These are phyloP conservation scores for Cremastinae sp. DNA, from an alignment of 2,888 invertebrate genomes.

Conservation along the genomic window DNA sequence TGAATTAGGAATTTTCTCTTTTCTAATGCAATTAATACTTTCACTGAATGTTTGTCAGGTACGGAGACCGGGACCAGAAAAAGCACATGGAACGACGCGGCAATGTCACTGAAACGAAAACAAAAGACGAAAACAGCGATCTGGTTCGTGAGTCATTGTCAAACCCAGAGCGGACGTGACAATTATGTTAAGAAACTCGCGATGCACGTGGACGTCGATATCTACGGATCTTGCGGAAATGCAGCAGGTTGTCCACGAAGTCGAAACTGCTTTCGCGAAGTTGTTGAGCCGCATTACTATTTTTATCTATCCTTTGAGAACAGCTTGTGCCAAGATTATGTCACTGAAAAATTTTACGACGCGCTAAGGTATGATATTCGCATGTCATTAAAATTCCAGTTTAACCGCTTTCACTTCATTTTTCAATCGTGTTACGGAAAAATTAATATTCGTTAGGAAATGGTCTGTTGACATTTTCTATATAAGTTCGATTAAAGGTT, in stretches of 20 bases:
- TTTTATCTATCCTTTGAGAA: constrained; percentile 89
- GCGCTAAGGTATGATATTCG: constrained; percentile 82
- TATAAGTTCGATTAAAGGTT: too few species aligned
- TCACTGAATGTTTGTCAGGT: constrained; percentile 15
- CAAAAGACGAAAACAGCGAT: constrained; percentile 81
- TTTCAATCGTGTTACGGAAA: too few species aligned
- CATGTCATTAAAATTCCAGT: constrained; percentile 13
- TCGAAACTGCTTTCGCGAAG: constrained; percentile 74
- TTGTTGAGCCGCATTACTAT: constrained; percentile 83
- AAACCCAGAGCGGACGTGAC: constrained; percentile 80
- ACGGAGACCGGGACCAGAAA: background rate
- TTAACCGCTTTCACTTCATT: too few species aligned
- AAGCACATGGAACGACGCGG: background rate
- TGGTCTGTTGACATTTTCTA: too few species aligned
- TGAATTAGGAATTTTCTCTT: too few species aligned
- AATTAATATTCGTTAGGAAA: too few species aligned
- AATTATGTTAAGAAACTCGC: constrained; percentile 80
- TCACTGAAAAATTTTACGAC: constrained; percentile 85
- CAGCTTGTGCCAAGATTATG: constrained; percentile 86
- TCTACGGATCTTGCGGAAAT: constrained; percentile 84
- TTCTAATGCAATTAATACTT: background rate
- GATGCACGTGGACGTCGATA: constrained; percentile 83
- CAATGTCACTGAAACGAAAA: background rate
- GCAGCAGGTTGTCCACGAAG: constrained; percentile 77
- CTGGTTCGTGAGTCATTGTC: constrained; percentile 83